phyloP scores from a whole-genome alignment of 2,888 invertebrate genomes.

The Steinernema scapterisci region DNA sequence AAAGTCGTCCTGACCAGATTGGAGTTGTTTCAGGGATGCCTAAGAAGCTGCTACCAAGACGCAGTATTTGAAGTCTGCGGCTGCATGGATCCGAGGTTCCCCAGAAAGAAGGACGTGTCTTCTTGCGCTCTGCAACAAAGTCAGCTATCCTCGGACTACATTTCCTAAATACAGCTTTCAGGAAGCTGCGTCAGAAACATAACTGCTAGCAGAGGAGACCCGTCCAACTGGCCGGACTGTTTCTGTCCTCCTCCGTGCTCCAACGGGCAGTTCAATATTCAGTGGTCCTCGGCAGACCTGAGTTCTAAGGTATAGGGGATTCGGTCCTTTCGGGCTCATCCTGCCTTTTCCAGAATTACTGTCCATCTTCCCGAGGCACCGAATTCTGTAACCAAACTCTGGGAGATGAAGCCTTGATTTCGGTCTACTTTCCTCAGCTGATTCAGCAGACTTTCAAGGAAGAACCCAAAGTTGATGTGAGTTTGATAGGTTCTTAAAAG shows the following conservation, averaged over 20 bases:
- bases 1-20: too few species aligned
- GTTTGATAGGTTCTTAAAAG: too few species aligned
- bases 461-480: neutral
- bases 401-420: neutral
- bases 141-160: neutral
- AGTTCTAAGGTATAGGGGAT: too few species aligned
- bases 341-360: too few species aligned
- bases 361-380: too few species aligned
- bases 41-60: constrained; percentile 23
- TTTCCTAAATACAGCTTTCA: neutral
- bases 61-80: constrained; percentile 6
- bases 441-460: neutral
- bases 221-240: constrained; percentile 4
- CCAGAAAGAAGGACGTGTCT: neutral
- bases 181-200: neutral
- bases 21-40: neutral
- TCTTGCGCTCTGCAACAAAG: neutral
- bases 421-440: neutral
- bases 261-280: neutral
- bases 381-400: too few species aligned
- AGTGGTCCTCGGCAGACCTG: neutral
- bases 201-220: neutral
- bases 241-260: constrained; percentile 2
- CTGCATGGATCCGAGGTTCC: constrained; percentile 19
- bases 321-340: too few species aligned